phyloP scores from a whole-genome alignment of 2,113 vertebrate genomes.

The Bufo gargarizans region DNA sequence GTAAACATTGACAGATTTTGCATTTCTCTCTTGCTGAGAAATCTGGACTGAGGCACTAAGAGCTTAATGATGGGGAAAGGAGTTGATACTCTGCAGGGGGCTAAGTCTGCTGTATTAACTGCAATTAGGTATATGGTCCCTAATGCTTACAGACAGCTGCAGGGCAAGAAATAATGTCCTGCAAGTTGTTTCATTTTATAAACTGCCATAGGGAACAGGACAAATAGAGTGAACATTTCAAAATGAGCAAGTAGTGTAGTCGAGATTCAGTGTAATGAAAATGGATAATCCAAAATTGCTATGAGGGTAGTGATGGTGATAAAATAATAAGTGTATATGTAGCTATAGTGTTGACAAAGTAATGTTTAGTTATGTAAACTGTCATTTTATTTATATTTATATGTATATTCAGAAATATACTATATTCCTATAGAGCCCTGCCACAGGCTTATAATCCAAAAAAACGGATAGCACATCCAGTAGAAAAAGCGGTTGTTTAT shows the following conservation, averaged over 20 bases:
- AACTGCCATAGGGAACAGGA: constrained; percentile 26
- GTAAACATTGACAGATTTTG: constrained; percentile 58
- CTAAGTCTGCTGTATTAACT: constrained; percentile 50
- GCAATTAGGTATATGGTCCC: constrained; percentile 56
- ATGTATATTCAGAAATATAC: too few relatives aligned
- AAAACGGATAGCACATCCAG: too few relatives aligned
- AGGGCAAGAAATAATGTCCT: constrained; percentile 56
- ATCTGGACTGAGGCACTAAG: constrained; percentile 56
- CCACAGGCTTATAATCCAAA: too few relatives aligned
- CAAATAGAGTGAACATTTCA: constrained; percentile 37
- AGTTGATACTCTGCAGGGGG: constrained; percentile 44
- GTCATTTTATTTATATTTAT: too few relatives aligned
- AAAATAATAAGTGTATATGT: neutral
- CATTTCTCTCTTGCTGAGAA: constrained; percentile 51
- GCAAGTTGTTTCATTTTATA: constrained; percentile 38
- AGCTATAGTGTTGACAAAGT: neutral
- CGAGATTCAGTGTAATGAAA: neutral
- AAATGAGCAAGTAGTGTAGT: constrained; percentile 4
- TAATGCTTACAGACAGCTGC: constrained; percentile 53
- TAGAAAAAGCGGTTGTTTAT: too few relatives aligned
- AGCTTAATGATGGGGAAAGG: constrained; percentile 56
- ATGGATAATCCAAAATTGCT: neutral
- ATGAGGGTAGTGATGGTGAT: neutral
- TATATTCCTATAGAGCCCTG: too few relatives aligned
- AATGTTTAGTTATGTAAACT: too few relatives aligned